Conservation (phyloP, 2,888 invertebrate species). For the Tiliacea aurago region DNA sequence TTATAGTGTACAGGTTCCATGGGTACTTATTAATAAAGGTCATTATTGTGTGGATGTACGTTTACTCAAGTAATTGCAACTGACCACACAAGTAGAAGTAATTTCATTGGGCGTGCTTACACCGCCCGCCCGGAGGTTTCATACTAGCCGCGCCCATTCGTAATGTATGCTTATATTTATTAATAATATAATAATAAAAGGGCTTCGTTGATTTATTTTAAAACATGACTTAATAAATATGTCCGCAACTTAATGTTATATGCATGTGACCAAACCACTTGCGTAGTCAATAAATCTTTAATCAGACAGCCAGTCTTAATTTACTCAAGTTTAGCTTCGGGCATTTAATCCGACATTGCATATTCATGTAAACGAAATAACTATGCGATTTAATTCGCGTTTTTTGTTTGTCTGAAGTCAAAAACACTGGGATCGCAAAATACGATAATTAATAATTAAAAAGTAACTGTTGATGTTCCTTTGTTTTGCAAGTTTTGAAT, state of each 20-base stretch:
- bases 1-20: constrained; percentile 57
- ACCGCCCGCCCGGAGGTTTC: constrained; percentile 76
- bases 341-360: constrained; percentile 25
- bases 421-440: constrained; percentile 12
- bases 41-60: constrained; percentile 29
- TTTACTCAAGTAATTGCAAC: constrained; percentile 68
- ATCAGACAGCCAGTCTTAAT: constrained; percentile 44
- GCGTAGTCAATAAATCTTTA: constrained; percentile 45
- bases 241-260: constrained; percentile 52
- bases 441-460: no score
- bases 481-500: constrained; percentile 37
- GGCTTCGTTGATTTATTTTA: constrained; percentile 59
- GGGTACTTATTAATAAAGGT: constrained; percentile 60
- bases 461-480: constrained; percentile 20
- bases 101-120: constrained; percentile 74
- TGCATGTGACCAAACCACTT: constrained; percentile 53
- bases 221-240: constrained; percentile 58
- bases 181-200: constrained; percentile 60
- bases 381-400: constrained; percentile 14
- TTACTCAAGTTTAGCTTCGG: constrained; percentile 25
- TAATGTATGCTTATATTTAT: constrained; percentile 60
- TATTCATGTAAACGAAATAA: constrained; percentile 33
- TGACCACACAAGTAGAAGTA: constrained; percentile 81
- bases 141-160: constrained; percentile 74
- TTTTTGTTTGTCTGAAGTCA: constrained; percentile 1